Evolutionary conservation across 1,140 invertebrate genomes (phyloP).

Genomic region (Heliconius nattereri): DNA sequence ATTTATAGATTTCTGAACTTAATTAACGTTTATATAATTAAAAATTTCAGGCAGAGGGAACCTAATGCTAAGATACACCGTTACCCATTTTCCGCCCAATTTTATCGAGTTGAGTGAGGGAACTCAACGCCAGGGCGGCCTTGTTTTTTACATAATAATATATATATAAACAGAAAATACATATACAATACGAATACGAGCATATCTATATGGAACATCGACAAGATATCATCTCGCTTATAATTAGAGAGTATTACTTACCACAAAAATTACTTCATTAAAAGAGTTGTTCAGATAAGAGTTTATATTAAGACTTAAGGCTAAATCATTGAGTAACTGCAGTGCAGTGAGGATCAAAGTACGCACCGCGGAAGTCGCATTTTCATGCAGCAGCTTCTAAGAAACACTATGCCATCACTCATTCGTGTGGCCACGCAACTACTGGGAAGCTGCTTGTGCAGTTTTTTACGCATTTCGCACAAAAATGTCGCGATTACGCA

Average conservation of each 20-base stretch:
- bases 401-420: constrained; percentile 63
- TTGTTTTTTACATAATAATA: no score
- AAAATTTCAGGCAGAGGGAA: background rate
- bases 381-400: constrained; percentile 65
- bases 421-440: constrained; percentile 57
- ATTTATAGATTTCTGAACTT: background rate
- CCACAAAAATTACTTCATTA: constrained; percentile 21
- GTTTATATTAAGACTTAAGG: constrained; percentile 39
- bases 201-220: no score
- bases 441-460: constrained; percentile 56
- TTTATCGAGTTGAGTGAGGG: no score
- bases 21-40: background rate
- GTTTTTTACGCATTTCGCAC: constrained; percentile 50
- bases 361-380: constrained; percentile 53
- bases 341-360: constrained; percentile 50
- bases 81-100: no score
- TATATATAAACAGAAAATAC: background rate
- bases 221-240: background rate
- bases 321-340: constrained; percentile 43
- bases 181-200: background rate
- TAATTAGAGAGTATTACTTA: constrained; percentile 21
- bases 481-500: constrained; percentile 40
- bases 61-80: no score
- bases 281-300: constrained; percentile 37
- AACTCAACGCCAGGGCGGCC: no score